A percentile compares a stretch with the other conserved stretches of the same genome.
phyloP scores from a whole-genome alignment of 2,797 vertebrate genomes.

The Sebastes reedi region DNA sequence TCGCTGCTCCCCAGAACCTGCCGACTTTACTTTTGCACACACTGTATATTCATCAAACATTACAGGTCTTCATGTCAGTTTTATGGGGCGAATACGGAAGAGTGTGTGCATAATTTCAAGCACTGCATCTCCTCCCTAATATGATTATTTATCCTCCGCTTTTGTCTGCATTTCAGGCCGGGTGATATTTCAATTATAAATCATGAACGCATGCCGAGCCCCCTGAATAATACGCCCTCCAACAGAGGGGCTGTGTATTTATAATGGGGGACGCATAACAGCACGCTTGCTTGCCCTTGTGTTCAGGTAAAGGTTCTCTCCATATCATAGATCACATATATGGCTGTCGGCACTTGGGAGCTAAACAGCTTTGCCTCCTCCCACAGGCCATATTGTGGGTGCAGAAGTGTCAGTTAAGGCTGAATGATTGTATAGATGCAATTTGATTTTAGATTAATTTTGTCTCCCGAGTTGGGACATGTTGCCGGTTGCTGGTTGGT shows the following conservation, averaged over 20 bases:
- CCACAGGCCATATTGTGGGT: slow-evolving; percentile 36
- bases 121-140: slow-evolving; percentile 61
- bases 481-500: neutral
- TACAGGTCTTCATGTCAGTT: slow-evolving; percentile 74
- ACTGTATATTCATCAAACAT: slow-evolving; percentile 56
- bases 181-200: slow-evolving; percentile 69
- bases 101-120: slow-evolving; percentile 69
- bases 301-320: slow-evolving; percentile 49
- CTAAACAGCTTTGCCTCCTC: slow-evolving; percentile 42
- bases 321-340: slow-evolving; percentile 56
- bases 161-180: slow-evolving; percentile 53
- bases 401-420: slow-evolving; percentile 45
- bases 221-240: slow-evolving; percentile 62
- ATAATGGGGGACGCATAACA: slow-evolving; percentile 30
- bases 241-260: slow-evolving; percentile 38
- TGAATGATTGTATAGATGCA: slow-evolving; percentile 42
- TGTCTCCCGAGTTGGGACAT: neutral
- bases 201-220: slow-evolving; percentile 45
- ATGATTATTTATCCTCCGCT: slow-evolving; percentile 74
- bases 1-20: neutral
- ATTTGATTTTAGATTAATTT: slow-evolving; percentile 50
- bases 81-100: slow-evolving; percentile 75
- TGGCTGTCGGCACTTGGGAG: slow-evolving; percentile 7
- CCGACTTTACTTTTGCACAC: slow-evolving; percentile 23
- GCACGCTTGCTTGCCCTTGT: slow-evolving; percentile 47